phyloP scores from a whole-genome alignment of 2,888 invertebrate species.

The Xestoiulus laeticollis region DNA sequence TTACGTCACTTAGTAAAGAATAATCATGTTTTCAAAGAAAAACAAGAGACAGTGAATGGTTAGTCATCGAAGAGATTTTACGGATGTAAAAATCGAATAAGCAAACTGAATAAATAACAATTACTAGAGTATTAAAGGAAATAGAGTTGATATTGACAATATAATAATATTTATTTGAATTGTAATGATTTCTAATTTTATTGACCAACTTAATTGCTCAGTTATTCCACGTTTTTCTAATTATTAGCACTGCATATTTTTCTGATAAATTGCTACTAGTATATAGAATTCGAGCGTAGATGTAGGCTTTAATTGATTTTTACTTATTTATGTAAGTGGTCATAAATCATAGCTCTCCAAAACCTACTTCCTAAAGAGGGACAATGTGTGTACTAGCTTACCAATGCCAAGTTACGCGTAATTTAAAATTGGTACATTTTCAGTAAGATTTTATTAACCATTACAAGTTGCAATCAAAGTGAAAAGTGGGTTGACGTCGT shows the following conservation, averaged over 20 bases:
- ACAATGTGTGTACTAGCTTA: neutral
- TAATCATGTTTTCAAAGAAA: neutral
- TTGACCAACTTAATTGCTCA: neutral
- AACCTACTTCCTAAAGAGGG: neutral
- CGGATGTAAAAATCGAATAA: neutral
- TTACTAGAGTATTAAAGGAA: neutral
- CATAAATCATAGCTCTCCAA: neutral
- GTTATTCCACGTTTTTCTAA: neutral
- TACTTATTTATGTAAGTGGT: neutral
- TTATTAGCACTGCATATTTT: neutral
- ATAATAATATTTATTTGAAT: neutral
- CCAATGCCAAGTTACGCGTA: neutral
- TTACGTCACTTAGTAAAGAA: neutral
- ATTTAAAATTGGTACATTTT: neutral
- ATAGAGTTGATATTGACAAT: neutral
- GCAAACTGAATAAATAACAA: neutral
- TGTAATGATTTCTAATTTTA: too few species aligned
- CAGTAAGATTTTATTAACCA: conserved; percentile 2
- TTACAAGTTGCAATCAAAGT: neutral
- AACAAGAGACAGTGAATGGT: neutral
- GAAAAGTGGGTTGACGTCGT: conserved; percentile 7
- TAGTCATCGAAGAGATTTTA: conserved; percentile 23
- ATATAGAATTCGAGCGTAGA: neutral
- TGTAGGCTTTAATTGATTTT: neutral
- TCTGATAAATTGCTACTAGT: neutral